Percentiles rank a stretch among this genome's conserved stretches.
These are phyloP conservation scores for Drosophila sordidula DNA, from an alignment of 2,888 invertebrate species.

Conservation along the genomic window DNA sequence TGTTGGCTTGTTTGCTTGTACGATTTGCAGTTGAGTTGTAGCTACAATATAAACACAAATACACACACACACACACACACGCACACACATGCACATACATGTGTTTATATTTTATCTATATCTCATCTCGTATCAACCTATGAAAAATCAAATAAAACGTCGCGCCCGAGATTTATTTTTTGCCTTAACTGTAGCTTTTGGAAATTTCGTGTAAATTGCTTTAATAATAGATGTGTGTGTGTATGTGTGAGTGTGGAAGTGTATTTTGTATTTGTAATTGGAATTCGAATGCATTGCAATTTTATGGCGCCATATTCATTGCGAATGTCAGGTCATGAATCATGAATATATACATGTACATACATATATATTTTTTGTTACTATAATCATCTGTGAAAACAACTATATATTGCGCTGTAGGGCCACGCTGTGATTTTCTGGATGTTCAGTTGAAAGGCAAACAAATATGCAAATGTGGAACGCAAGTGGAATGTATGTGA, in stretches of 20 bases:
- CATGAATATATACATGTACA: conserved; percentile 7
- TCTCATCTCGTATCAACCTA: conserved; percentile 33
- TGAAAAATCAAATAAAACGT: conserved; percentile 44
- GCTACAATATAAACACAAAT: conserved; percentile 48
- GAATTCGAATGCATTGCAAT: conserved; percentile 32
- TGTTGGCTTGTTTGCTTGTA: conserved; percentile 66
- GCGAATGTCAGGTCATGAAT: conserved; percentile 45
- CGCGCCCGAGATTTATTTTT: conserved; percentile 30
- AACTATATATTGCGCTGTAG: background rate
- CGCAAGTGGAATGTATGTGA: conserved; percentile 1
- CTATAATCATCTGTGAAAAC: conserved; percentile 11
- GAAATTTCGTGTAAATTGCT: conserved; percentile 39
- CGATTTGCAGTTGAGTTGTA: conserved; percentile 69
- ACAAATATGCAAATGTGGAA: background rate
- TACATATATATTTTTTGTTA: background rate
- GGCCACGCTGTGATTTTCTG: background rate
- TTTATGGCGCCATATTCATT: conserved; percentile 49
- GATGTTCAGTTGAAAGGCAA: background rate
- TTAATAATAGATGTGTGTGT: background rate
- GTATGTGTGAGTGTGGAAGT: background rate
- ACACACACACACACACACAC: conserved; percentile 3
- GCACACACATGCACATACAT: too few species aligned
- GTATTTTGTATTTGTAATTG: conserved; percentile 24
- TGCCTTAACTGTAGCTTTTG: conserved; percentile 12
- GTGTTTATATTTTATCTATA: conserved; percentile 16